Percentiles rank a stretch among this genome's conserved stretches.
These are phyloP conservation scores for Tribolium castaneum DNA, from an alignment of 1,140 invertebrate species.

Conservation along the genomic window DNA sequence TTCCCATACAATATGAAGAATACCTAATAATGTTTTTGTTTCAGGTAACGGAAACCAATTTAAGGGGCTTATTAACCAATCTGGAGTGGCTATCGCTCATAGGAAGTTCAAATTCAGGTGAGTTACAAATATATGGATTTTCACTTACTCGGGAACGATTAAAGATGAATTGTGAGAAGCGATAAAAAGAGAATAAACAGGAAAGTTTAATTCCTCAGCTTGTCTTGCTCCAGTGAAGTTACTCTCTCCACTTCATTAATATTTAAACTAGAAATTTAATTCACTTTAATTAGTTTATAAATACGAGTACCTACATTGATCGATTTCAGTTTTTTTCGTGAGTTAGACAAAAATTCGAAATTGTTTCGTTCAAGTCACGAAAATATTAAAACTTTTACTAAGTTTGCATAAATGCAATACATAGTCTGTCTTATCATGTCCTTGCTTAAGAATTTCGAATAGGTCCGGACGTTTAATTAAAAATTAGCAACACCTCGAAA, in stretches of 20 bases:
- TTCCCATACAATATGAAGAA: background rate
- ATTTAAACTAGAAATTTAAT: constrained; percentile 24
- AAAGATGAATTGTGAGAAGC: constrained; percentile 21
- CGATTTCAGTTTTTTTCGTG: too few species aligned
- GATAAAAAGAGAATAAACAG: constrained; percentile 11
- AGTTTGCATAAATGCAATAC: background rate
- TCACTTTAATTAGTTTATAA: background rate
- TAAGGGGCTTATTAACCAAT: constrained; percentile 47
- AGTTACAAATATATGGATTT: constrained; percentile 19
- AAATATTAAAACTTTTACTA: constrained; percentile 4
- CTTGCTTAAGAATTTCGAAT: background rate
- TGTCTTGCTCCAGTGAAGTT: constrained; percentile 22
- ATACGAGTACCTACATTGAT: too few species aligned
- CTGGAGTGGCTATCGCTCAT: constrained; percentile 50
- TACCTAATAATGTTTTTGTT: constrained; percentile 35
- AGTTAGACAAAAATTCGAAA: background rate
- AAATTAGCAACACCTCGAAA: constrained; percentile 38
- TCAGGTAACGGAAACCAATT: constrained; percentile 48
- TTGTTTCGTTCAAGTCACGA: background rate
- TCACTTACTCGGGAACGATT: background rate
- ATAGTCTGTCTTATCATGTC: background rate
- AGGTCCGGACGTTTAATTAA: constrained; percentile 32
- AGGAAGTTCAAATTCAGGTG: constrained; percentile 50
- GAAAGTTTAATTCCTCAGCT: constrained; percentile 23
- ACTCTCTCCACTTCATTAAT: constrained; percentile 27